Evolutionary conservation across 1,140 invertebrate genomes (phyloP).

Genomic region (Drosophila nikananu): DNA sequence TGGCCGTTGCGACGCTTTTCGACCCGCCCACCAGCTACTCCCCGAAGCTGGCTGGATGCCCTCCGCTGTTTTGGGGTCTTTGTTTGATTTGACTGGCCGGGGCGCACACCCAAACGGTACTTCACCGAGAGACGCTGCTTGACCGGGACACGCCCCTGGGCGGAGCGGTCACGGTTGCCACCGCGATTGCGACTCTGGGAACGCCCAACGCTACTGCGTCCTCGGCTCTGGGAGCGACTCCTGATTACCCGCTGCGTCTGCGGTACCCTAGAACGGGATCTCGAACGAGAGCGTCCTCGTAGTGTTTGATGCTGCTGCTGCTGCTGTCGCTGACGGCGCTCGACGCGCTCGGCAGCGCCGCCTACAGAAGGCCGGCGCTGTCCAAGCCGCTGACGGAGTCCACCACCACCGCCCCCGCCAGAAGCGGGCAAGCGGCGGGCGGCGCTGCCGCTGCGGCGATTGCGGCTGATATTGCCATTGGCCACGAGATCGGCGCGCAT

Average conservation of each 20-base stretch:
- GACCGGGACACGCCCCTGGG: constrained; percentile 10
- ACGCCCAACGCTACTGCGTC: constrained; percentile 7
- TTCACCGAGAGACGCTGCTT: constrained; percentile 72
- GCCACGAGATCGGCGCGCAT: constrained; percentile 80
- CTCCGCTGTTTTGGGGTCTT: constrained; percentile 30
- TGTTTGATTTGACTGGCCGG: constrained; percentile 43
- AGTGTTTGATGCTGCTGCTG: constrained; percentile 49
- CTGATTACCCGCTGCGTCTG: constrained; percentile 31
- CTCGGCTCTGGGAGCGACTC: constrained; percentile 43
- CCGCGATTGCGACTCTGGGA: constrained; percentile 11
- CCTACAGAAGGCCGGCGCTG: constrained; percentile 64
- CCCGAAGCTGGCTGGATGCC: constrained; percentile 57
- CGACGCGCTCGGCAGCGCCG: constrained; percentile 77
- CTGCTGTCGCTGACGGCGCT: constrained; percentile 56
- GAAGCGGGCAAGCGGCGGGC: constrained; percentile 51
- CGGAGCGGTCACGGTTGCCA: constrained; percentile 34
- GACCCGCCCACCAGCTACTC: constrained; percentile 72
- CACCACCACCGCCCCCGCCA: constrained; percentile 23
- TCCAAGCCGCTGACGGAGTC: constrained; percentile 67
- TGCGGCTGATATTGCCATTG: constrained; percentile 32
- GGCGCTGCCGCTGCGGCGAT: constrained; percentile 48
- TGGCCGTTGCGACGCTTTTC: constrained; percentile 67
- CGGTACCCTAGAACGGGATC: constrained; percentile 39
- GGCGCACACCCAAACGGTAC: constrained; percentile 71
- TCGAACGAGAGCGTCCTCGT: constrained; percentile 65